Percentiles rank a stretch among this genome's conserved stretches.
These are phyloP conservation scores for Plecotus auritus DNA, from an alignment of 2,113 vertebrate genomes.

Conservation along the genomic window DNA sequence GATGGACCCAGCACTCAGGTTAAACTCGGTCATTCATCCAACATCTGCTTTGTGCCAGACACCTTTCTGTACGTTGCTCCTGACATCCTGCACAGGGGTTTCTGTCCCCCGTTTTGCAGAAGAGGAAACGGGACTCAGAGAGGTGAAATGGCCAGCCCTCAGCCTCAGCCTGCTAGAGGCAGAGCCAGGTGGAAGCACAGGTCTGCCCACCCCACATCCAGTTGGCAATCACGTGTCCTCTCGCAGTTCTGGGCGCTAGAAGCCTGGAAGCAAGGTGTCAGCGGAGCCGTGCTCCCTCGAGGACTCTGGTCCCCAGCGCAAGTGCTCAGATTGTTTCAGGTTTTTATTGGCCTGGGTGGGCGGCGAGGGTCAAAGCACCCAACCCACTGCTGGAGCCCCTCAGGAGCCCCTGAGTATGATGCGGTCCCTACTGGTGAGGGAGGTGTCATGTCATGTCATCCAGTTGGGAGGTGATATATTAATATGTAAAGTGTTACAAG, in stretches of 20 bases:
- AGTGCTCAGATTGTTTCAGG: background rate
- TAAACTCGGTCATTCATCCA: rapidly evolving
- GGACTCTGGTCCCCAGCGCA: background rate
- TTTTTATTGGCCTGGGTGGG: background rate
- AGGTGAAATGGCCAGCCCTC: background rate
- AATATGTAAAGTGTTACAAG: constrained; percentile 2
- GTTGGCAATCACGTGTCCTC: background rate
- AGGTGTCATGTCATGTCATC: no score
- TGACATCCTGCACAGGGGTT: no score
- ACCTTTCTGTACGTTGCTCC: background rate
- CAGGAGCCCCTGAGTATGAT: background rate
- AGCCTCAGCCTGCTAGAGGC: background rate
- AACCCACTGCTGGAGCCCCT: background rate
- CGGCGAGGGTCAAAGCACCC: no score
- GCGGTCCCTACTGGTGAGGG: background rate
- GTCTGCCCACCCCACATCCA: background rate
- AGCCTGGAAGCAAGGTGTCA: no score
- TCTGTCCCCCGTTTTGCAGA: background rate
- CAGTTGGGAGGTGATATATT: background rate
- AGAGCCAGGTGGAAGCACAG: background rate
- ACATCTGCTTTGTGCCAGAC: background rate
- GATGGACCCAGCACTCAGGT: background rate
- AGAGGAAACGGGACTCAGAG: background rate
- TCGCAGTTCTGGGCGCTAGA: no score
- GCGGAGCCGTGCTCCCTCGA: no score